Evolutionary conservation across 2,113 vertebrate species (phyloP).

Genomic region (Polypterus bichir): DNA sequence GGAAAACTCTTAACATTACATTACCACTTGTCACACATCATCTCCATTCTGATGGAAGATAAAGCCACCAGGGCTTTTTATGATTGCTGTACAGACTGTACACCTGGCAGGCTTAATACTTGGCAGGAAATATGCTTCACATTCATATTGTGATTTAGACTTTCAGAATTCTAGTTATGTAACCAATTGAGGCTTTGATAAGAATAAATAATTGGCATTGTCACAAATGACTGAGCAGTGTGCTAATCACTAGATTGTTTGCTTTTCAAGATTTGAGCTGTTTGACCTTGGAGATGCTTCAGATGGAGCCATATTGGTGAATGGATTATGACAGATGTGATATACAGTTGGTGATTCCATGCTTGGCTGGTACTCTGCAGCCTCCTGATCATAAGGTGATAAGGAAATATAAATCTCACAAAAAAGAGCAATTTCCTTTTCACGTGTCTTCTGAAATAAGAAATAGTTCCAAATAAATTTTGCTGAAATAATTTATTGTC

Average conservation of each 20-base stretch:
- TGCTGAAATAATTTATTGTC: too few species aligned
- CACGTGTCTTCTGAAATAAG: too few species aligned
- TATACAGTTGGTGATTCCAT: slow-evolving; percentile 32
- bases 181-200: not conserved
- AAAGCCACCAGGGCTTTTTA: too few species aligned
- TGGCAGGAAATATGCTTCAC: too few species aligned
- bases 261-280: not conserved
- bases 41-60: too few species aligned
- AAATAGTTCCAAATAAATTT: too few species aligned
- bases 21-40: too few species aligned
- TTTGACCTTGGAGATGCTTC: slow-evolving; percentile 1
- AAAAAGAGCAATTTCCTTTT: not conserved
- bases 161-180: not conserved
- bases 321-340: slow-evolving; percentile 29
- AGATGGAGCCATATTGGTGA: slow-evolving; percentile 23
- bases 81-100: too few species aligned
- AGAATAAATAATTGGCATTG: not conserved
- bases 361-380: slow-evolving; percentile 25
- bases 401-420: not conserved
- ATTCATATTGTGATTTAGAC: not conserved
- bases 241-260: not conserved
- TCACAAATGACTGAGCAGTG: not conserved
- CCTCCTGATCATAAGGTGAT: slow-evolving; percentile 24
- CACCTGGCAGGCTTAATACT: too few species aligned
- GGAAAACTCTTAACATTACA: too few species aligned